phyloP scores from a whole-genome alignment of 1,140 invertebrate genomes.

The Drosophila aff. region DNA sequence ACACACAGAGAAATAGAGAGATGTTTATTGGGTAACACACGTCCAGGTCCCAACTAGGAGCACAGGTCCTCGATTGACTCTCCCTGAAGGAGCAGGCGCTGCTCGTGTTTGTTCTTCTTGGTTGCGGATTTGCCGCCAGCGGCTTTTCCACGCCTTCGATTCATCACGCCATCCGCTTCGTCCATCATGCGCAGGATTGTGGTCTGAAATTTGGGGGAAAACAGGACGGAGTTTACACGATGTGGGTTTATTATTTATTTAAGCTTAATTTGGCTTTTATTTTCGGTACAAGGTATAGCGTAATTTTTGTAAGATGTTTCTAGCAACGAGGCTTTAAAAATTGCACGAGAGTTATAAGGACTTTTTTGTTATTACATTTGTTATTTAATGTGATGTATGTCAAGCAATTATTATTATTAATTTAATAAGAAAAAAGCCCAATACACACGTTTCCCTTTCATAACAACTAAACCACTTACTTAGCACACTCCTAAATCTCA shows the following conservation, averaged over 20 bases:
- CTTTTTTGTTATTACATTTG: background rate
- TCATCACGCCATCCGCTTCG: constrained; percentile 93
- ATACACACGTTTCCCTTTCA: background rate
- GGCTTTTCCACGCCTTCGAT: constrained; percentile 85
- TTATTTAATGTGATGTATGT: background rate
- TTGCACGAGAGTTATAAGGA: background rate
- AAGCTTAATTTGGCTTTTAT: constrained; percentile 1
- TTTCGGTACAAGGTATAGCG: background rate
- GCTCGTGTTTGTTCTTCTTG: constrained; percentile 69
- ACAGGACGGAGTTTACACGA: background rate
- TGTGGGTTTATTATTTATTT: constrained; percentile 2
- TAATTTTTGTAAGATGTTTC: background rate
- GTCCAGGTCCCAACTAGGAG: constrained; percentile 32
- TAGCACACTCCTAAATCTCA: constrained; percentile 9
- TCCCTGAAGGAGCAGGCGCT: constrained; percentile 72
- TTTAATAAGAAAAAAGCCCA: too few species aligned
- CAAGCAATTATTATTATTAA: too few species aligned
- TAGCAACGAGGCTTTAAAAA: background rate
- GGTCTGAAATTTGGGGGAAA: constrained; percentile 78
- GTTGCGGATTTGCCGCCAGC: constrained; percentile 64
- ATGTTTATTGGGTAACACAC: constrained; percentile 12
- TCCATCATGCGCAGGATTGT: constrained; percentile 98
- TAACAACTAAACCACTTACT: background rate
- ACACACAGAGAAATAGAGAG: constrained; percentile 22
- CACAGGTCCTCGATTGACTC: constrained; percentile 83